Conservation (phyloP, 37 sponge, comb jelly and placozoan species). For the Lycopodina hypogea region DNA sequence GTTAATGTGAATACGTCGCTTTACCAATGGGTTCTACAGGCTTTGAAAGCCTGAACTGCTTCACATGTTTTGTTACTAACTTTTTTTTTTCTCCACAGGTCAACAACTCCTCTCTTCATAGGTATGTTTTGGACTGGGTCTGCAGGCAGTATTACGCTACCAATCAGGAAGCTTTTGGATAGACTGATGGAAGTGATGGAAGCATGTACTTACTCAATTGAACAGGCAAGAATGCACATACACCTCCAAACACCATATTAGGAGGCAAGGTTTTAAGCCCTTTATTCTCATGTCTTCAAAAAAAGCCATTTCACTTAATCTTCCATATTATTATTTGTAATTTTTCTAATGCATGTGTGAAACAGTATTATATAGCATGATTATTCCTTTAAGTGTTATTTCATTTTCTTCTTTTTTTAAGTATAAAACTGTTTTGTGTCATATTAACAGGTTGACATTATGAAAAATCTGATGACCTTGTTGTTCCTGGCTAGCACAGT, state of each 20-base stretch:
- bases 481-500: conserved; percentile 15
- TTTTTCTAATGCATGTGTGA: no score
- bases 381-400: no score
- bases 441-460: background rate
- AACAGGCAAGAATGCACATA: background rate
- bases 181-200: background rate
- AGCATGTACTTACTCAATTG: background rate
- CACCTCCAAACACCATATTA: background rate
- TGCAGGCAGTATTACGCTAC: background rate
- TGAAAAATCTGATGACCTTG: background rate
- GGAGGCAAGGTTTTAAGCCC: background rate
- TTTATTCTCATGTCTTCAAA: no score
- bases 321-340: no score
- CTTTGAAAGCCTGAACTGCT: no score
- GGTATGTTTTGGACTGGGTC: conserved; percentile 23
- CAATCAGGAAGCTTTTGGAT: conserved; percentile 27
- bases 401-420: no score
- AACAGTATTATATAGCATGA: no score
- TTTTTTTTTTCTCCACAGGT: background rate
- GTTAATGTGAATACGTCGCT: no score
- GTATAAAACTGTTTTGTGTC: no score
- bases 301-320: no score
- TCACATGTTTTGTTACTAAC: no score
- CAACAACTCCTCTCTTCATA: conserved; percentile 20
- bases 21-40: no score